These are phyloP conservation scores for Meda fulgida DNA, from an alignment of 2,797 vertebrate genomes.

Conservation along the genomic window DNA sequence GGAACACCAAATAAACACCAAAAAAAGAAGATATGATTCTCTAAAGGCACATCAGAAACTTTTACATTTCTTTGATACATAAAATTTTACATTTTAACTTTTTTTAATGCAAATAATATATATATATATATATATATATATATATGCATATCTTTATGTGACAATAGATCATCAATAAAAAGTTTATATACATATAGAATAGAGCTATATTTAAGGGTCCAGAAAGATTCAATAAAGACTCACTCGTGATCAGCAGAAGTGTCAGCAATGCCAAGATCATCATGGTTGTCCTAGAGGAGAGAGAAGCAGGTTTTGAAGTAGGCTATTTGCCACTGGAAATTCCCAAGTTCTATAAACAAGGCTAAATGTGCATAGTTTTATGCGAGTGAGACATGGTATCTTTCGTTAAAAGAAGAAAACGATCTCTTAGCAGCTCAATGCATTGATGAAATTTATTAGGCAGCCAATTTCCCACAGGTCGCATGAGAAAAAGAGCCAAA, in stretches of 20 bases:
- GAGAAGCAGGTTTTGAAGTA: background rate
- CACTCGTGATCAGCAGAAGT: slow-evolving; percentile 5
- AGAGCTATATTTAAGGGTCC: background rate
- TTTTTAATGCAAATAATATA: background rate
- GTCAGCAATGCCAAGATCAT: background rate
- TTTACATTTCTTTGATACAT: background rate
- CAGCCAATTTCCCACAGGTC: background rate
- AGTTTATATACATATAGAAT: too few species aligned
- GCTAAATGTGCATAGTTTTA: background rate
- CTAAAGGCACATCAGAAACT: background rate
- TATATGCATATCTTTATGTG: background rate
- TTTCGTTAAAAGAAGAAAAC: background rate
- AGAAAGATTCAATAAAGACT: background rate
- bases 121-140: too few species aligned
- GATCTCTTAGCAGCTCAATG: too few species aligned
- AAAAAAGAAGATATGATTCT: too few species aligned
- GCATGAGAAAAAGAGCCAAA: background rate
- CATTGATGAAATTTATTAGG: background rate
- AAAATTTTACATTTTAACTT: background rate
- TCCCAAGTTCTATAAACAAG: background rate
- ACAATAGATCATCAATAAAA: background rate
- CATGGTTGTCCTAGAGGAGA: slow-evolving; percentile 28
- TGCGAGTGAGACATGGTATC: background rate
- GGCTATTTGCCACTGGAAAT: background rate
- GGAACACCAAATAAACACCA: background rate